A percentile compares a stretch with the other conserved stretches of the same genome.
These are phyloP conservation scores for Plebejus anna DNA, from an alignment of 2,888 invertebrate genomes.

Conservation along the genomic window DNA sequence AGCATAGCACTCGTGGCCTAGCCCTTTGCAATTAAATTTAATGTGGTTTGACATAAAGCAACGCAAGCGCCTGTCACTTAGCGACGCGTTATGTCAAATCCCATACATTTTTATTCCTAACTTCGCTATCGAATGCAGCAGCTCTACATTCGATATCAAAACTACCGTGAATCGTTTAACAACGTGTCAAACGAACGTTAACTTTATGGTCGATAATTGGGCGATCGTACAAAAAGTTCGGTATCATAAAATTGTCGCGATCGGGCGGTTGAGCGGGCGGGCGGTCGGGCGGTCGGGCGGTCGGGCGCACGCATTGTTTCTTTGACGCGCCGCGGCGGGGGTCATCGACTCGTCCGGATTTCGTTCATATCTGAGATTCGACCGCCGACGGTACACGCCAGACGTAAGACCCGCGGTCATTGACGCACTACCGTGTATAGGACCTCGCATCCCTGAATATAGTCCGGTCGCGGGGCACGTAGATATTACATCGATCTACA, in stretches of 20 bases:
- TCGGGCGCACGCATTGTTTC: conserved; percentile 65
- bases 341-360: conserved; percentile 75
- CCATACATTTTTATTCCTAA: neutral
- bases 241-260: conserved; percentile 43
- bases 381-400: conserved; percentile 33
- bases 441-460: neutral
- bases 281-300: conserved; percentile 43
- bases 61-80: too few species aligned
- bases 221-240: conserved; percentile 35
- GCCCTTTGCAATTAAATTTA: too few species aligned
- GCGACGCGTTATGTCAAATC: neutral
- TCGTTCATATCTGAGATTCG: conserved; percentile 63
- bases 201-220: conserved; percentile 37
- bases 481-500: neutral
- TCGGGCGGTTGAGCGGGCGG: conserved; percentile 18
- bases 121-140: neutral
- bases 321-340: conserved; percentile 71
- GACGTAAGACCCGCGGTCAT: conserved; percentile 31
- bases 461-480: neutral
- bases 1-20: too few species aligned
- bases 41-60: too few species aligned
- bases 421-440: neutral
- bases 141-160: neutral
- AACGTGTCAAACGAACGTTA: conserved; percentile 31
- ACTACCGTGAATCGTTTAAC: conserved; percentile 1